phyloP scores from a whole-genome alignment of 2,797 vertebrate genomes.

The Hephaestus fuliginosus region DNA sequence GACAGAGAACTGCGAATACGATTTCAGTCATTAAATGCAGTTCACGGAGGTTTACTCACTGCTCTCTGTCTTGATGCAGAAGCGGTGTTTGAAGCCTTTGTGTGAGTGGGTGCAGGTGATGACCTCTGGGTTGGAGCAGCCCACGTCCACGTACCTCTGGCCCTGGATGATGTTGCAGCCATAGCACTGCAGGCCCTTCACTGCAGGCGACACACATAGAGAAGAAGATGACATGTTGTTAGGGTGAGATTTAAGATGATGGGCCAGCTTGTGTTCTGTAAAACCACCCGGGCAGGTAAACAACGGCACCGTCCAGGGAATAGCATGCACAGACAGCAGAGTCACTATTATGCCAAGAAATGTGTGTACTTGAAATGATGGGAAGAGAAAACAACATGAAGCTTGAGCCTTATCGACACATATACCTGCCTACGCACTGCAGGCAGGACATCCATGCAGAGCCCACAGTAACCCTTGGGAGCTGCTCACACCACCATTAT shows the following conservation, averaged over 20 bases:
- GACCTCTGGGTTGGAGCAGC: conserved; percentile 92
- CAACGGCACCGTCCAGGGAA: neutral
- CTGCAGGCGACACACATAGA: conserved; percentile 71
- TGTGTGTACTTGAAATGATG: neutral
- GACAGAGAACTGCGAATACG: neutral
- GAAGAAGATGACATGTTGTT: conserved; percentile 1
- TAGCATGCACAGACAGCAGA: neutral
- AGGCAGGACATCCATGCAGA: neutral
- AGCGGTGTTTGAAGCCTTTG: conserved; percentile 89
- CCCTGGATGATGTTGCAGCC: conserved; percentile 93
- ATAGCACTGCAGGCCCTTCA: conserved; percentile 90
- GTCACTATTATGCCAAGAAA: neutral
- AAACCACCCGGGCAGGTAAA: neutral
- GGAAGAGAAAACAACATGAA: neutral
- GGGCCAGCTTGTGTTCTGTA: neutral
- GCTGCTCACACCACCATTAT: neutral
- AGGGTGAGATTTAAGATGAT: neutral
- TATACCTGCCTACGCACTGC: neutral
- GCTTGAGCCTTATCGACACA: neutral
- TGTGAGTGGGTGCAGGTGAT: conserved; percentile 91
- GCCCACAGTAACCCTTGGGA: neutral
- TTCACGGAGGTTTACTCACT: conserved; percentile 78
- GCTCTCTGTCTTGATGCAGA: conserved; percentile 90
- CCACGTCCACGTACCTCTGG: conserved; percentile 89
- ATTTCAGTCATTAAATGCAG: neutral